Conservation (phyloP, 1,140 invertebrate species). For the Penaeus chinensis region DNA sequence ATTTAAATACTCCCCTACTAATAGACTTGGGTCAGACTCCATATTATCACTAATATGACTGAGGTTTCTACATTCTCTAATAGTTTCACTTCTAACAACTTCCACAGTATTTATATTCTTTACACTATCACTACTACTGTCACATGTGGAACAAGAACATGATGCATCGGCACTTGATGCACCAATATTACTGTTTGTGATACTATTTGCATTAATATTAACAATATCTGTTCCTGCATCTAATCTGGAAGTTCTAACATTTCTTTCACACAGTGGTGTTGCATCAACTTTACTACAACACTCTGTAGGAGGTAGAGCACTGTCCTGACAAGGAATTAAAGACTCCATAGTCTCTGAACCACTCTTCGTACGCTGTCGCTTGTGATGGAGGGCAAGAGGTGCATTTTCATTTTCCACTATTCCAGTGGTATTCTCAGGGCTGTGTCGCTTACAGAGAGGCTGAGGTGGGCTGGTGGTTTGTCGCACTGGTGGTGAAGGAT, state of each 20-base stretch:
- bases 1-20: constrained; percentile 16
- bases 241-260: constrained; percentile 48
- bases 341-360: constrained; percentile 51
- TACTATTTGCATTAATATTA: neutral
- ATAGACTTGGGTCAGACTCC: constrained; percentile 19
- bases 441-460: constrained; percentile 44
- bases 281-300: constrained; percentile 42
- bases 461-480: neutral
- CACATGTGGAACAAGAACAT: constrained; percentile 49
- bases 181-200: too few species aligned
- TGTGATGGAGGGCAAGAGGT: constrained; percentile 43
- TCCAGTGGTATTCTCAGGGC: constrained; percentile 37
- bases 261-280: constrained; percentile 52
- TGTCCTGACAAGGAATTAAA: constrained; percentile 35
- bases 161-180: constrained; percentile 29
- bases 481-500: constrained; percentile 21
- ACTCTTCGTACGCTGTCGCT: constrained; percentile 54
- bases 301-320: constrained; percentile 41
- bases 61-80: constrained; percentile 27
- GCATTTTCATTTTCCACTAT: constrained; percentile 53
- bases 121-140: constrained; percentile 45
- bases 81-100: constrained; percentile 34
- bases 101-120: constrained; percentile 35
- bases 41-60: constrained; percentile 18
- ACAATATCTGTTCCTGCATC: constrained; percentile 37